phyloP scores from a whole-genome alignment of 2,797 vertebrate genomes.

The Poliocrania exsul region DNA sequence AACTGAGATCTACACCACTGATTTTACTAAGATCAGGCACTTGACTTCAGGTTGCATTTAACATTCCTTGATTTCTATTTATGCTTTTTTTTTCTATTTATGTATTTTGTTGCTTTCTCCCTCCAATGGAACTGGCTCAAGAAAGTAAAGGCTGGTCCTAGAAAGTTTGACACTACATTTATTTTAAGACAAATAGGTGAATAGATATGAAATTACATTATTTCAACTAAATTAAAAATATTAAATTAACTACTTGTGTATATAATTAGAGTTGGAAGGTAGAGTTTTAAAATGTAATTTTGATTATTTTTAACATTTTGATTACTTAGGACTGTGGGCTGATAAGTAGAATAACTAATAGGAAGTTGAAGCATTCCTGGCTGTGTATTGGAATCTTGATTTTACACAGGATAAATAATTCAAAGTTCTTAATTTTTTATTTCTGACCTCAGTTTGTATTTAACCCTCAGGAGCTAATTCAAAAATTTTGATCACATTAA shows the following conservation, averaged over 20 bases:
- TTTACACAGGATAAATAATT: not conserved
- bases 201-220: not conserved
- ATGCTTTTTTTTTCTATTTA: not conserved
- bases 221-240: not conserved
- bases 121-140: not conserved
- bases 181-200: not conserved
- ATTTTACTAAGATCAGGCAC: not conserved
- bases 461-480: not conserved
- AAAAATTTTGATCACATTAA: not conserved
- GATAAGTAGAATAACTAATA: not conserved
- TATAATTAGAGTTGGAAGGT: not conserved
- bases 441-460: not conserved
- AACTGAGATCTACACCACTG: not conserved
- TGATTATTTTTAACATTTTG: not conserved
- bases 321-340: not conserved
- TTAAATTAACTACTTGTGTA: not conserved
- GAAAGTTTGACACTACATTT: not conserved
- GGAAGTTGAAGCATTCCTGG: not conserved
- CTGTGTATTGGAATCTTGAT: not conserved
- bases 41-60: not conserved
- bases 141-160: not conserved
- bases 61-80: not conserved
- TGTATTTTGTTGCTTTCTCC: not conserved
- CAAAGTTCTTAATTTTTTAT: not conserved
- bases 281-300: not conserved